Evolutionary conservation across 2,797 vertebrate genomes (phyloP), one percentile per base, ranked within the genome.

Genomic region (Sebastes itinus): DNA sequence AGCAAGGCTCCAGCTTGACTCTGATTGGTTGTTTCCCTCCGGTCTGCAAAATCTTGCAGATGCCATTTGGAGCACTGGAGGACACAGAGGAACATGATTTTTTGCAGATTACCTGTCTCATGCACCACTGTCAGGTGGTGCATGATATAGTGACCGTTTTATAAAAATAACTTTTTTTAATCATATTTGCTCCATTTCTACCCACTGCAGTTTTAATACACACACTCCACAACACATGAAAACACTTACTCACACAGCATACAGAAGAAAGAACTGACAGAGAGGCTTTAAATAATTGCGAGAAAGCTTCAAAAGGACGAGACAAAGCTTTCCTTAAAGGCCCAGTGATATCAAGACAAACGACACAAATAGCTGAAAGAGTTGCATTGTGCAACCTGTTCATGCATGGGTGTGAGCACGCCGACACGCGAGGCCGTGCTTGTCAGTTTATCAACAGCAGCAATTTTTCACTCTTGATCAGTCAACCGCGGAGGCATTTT

Each of bases 381-480:
- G 74, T 2, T n/a, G 20, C 59, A 70, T 68, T 77, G 77, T 83
- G 78, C 82, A 87, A 30, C 78, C 72, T 86, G 71, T 84, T 84
- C 83, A 82, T 81, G 77, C 82, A 77, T 52, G 16, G 69, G 62
- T 75, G 71, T 78, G 82, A 69, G 80, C 32, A 4, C 30, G 82
- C 72, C 66, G 85, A 79, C 84, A 84, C 49, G 78, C 33, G 71
- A 82, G 70, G 65, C 82, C 27, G 38, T 32, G 73, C 83, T 81
- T 91, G 88, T 93, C 91, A 89, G 83, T 91, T 94, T 82, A 90
- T 87, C 88, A 85, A 84, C 80, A 71, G 89, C 82, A 78, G 81
- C 87, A 89, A 93, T 92, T 82, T 87, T 87, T 94, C 92, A 90
- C 85, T 86, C 84, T 83, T 88, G 88, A 92, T 89, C 91, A 90